phyloP scores from a whole-genome alignment of 2,113 vertebrate species.

The Prinia subflava region DNA sequence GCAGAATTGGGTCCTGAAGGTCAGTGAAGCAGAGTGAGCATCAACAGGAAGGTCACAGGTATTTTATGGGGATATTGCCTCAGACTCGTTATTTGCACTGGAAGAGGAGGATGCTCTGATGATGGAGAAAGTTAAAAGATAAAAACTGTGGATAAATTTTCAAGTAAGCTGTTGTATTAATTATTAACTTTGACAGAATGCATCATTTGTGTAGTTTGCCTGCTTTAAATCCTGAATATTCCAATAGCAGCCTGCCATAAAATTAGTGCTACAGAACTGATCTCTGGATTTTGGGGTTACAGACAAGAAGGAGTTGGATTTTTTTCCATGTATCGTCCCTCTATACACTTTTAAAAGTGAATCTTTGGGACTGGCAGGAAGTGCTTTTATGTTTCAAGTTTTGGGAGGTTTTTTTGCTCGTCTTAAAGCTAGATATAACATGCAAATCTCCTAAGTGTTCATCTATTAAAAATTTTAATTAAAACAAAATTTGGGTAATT shows the following conservation, averaged over 20 bases:
- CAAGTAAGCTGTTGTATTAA: neutral
- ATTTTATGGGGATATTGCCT: too few species aligned
- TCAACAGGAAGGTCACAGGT: too few species aligned
- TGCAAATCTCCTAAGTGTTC: neutral
- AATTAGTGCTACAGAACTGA: neutral
- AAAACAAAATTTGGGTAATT: neutral
- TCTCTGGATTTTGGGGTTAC: neutral
- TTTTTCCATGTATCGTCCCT: fast-evolving
- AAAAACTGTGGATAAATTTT: neutral
- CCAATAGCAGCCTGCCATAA: neutral
- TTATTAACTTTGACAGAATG: neutral
- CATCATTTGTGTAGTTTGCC: neutral
- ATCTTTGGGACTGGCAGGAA: neutral
- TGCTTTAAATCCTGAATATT: neutral
- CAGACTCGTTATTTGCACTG: too few species aligned
- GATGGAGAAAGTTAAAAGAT: neutral
- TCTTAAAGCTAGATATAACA: neutral
- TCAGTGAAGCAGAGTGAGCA: too few species aligned
- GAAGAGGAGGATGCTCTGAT: too few species aligned
- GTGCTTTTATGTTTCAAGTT: neutral
- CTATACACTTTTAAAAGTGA: fast-evolving
- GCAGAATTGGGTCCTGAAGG: too few species aligned
- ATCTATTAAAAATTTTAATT: neutral
- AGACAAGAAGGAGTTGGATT: neutral
- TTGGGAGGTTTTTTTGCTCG: fast-evolving